Conservation (phyloP, 2,797 vertebrate genomes). For the Thaleichthys pacificus region DNA sequence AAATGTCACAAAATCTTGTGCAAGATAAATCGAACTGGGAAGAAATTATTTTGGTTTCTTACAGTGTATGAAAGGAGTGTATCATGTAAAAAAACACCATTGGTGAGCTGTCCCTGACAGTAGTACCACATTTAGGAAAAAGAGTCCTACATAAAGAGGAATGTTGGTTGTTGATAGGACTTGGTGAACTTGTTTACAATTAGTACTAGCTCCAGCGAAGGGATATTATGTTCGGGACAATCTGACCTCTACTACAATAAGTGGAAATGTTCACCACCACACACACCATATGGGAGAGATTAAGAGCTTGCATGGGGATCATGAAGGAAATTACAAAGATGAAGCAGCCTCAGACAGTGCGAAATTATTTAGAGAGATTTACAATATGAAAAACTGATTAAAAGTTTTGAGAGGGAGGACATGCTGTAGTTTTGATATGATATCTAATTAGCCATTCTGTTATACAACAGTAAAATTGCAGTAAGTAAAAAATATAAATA, state of each 20-base stretch:
- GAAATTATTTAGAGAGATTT: conserved; percentile 72
- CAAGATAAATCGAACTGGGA: not conserved
- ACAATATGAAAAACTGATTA: conserved; percentile 55
- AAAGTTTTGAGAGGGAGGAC: not conserved
- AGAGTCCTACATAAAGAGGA: conserved; percentile 77
- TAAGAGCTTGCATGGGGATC: conserved; percentile 61
- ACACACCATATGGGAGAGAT: conserved; percentile 78
- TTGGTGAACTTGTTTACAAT: conserved; percentile 71
- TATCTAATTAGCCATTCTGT: conserved; percentile 13
- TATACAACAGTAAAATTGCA: conserved; percentile 39
- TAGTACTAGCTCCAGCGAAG: conserved; percentile 73
- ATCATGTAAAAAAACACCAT: not conserved
- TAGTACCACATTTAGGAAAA: too few relatives aligned
- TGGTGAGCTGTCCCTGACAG: not conserved
- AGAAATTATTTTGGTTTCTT: not conserved
- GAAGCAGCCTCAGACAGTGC: conserved; percentile 59
- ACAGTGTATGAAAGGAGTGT: not conserved
- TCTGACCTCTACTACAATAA: conserved; percentile 46
- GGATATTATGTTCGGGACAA: conserved; percentile 57
- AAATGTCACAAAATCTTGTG: not conserved
- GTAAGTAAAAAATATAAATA: too few relatives aligned
- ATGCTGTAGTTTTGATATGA: conserved; percentile 31
- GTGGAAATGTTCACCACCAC: conserved; percentile 66
- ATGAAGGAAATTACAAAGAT: conserved; percentile 68
- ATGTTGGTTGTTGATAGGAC: conserved; percentile 74